Base-by-base conservation (phyloP, 2,797 vertebrate species). In the Ctenopoma multispine region DNA sequence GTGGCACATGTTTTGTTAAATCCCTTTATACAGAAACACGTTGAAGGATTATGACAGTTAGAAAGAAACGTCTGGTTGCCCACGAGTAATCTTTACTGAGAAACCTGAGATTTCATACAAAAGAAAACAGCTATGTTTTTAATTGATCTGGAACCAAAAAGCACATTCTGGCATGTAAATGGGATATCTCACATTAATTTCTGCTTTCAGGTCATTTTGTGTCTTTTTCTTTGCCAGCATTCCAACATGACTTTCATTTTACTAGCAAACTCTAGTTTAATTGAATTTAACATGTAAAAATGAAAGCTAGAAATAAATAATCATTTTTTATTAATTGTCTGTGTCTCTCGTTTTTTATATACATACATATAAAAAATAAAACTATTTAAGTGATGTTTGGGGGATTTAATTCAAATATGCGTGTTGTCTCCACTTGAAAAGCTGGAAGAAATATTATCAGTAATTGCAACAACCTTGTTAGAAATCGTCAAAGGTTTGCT, bases 211-310 rank as follows among this genome's bases (percentile, higher is more conserved):
- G 63, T n/a, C 14, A 50, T 80, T 72, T 65, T 82, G 23, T 69
- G 59, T 73, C 10, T 53, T 69, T n/a, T 77, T 75, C 54, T 59
- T 69, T 72, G 31, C 66, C 80, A 79, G 88, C 79, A 87, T 87
- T 89, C 71, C 80, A 72, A 14, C 75, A 69, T 73, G 58, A 79
- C 57, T 75, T 81, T 84, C 47, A 80, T 80, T 90, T 65, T 85
- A 84, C 78, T 84, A 79, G 75, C 76, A 82, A 53, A 63, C 49
- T 83, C 63, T 82, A 57, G 48, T 84, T 85, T 85, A 47, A 79
- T 88, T 80, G 69, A 68, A 90, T 87, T 85, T 80, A 85, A 90
- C 56, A 70, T 84, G 60, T 72, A 75, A 73, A 83, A 76, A 81
- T 82, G 80, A 79, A 84, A 48, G 63, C 38, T 1, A 34, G 70